Base-by-base conservation (phyloP, 2,888 invertebrate species). In the Ptychoptera albimana region DNA sequence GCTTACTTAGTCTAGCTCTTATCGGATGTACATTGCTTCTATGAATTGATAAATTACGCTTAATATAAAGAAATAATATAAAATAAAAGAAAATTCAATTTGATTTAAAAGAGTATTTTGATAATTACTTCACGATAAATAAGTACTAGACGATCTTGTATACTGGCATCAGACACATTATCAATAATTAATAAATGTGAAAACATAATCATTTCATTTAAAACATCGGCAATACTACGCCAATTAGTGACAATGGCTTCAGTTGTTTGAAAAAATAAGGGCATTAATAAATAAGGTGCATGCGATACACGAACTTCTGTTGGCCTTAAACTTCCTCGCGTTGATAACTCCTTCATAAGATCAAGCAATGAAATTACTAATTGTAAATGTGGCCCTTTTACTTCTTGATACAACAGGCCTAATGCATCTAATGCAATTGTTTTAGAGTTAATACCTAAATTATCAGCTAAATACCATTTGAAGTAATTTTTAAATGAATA, bases 201-300 rank as follows among this genome's bases (percentile, higher is more conserved):
- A 12, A 14, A 37, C 37, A 37, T 37, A 6, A 37, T 37, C 37
- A 37, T 37, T 37, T 37, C 37, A 37, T 37, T 37, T 13, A 37
- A 37, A n/a, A 37, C 37, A 12, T 37, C 37, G 8, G 13, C 37
- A 12, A 37, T 37, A 37, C 5, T 37, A n/a, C 37, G n/a, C 37
- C 37, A 37, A 12, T 37, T 8, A 37, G 8, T 12, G 2, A 37
- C 8, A 12, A 37, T 37, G 5, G 8, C 8, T 37, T 37, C 37
- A 9, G 9, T 11, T 32, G 9, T 9, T 32, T 32, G 32, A 32
- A 32, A n/a, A 32, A 32, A 32, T 11, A 32, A 23, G 15, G 50
- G 50, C 38, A 50, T 44, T 16, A 50, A 14, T 16, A 50, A 31
- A 37, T 46, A 50, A 30, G 50, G 50, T 35, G 46, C 50, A 43